Conservation (phyloP, 2,113 vertebrate species). For the Nyctereutes procyonoides region DNA sequence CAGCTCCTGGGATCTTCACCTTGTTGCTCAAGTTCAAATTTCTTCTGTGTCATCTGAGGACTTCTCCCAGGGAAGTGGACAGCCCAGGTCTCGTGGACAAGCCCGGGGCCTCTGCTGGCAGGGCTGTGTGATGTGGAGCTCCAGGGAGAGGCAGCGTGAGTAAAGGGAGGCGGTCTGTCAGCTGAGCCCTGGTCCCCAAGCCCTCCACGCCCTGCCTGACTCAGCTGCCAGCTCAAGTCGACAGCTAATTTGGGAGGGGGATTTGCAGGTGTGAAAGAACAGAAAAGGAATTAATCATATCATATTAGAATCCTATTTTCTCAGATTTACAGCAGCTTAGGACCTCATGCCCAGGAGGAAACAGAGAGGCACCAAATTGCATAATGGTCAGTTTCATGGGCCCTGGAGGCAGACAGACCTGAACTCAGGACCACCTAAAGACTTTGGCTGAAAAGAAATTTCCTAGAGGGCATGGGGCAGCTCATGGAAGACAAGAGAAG, state of each 20-base stretch:
- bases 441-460: background rate
- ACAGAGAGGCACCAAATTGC: background rate
- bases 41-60: background rate
- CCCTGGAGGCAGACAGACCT: background rate
- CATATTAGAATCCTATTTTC: background rate
- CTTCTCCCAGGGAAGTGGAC: background rate
- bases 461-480: background rate
- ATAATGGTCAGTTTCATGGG: background rate
- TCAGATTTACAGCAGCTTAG: background rate
- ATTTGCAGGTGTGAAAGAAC: background rate
- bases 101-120: rapidly evolving
- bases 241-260: background rate
- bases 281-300: background rate
- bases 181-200: background rate
- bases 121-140: rapidly evolving
- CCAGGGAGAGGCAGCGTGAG: background rate
- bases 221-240: background rate
- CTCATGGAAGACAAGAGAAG: background rate
- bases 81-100: background rate
- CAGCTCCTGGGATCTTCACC: background rate
- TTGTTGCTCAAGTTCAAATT: background rate
- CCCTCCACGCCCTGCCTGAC: background rate
- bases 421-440: background rate
- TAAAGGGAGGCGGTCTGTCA: background rate
- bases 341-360: background rate